These are phyloP conservation scores for Tetranychus piercei DNA, from an alignment of 2,888 invertebrate genomes.

Conservation along the genomic window DNA sequence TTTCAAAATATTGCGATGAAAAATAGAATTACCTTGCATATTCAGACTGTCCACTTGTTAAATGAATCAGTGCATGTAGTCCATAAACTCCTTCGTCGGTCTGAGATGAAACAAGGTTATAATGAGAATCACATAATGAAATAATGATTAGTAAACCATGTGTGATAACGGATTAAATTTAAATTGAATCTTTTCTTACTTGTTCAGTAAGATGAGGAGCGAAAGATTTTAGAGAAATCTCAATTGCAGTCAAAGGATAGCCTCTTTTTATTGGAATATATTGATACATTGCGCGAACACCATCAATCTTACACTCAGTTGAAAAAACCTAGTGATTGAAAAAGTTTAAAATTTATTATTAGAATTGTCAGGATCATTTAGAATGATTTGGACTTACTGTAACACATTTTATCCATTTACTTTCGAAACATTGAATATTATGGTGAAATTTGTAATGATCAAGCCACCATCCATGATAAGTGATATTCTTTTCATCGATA, in stretches of 20 bases:
- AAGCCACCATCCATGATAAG: slow-evolving; percentile 26
- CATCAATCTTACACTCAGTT: slow-evolving; percentile 25
- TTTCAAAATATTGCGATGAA: neutral
- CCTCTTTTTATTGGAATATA: slow-evolving; percentile 23
- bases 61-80: slow-evolving; percentile 13
- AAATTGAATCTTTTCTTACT: neutral
- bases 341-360: slow-evolving; percentile 8
- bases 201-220: slow-evolving; percentile 18
- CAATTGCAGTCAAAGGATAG: slow-evolving; percentile 6
- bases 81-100: slow-evolving; percentile 16
- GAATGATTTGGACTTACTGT: slow-evolving; percentile 20
- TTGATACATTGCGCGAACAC: slow-evolving; percentile 26
- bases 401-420: slow-evolving; percentile 25
- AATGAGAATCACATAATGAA: too few relatives aligned
- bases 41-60: slow-evolving; percentile 12
- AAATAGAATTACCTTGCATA: slow-evolving; percentile 10
- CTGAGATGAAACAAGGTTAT: neutral
- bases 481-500: slow-evolving; percentile 23
- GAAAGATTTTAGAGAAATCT: slow-evolving; percentile 18
- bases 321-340: slow-evolving; percentile 22
- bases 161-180: neutral
- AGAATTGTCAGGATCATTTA: neutral
- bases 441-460: slow-evolving; percentile 26
- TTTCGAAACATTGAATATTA: slow-evolving; percentile 25
- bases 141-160: too few relatives aligned